phyloP scores from a whole-genome alignment of 2,113 vertebrate species.

The Oryzias melastigma region DNA sequence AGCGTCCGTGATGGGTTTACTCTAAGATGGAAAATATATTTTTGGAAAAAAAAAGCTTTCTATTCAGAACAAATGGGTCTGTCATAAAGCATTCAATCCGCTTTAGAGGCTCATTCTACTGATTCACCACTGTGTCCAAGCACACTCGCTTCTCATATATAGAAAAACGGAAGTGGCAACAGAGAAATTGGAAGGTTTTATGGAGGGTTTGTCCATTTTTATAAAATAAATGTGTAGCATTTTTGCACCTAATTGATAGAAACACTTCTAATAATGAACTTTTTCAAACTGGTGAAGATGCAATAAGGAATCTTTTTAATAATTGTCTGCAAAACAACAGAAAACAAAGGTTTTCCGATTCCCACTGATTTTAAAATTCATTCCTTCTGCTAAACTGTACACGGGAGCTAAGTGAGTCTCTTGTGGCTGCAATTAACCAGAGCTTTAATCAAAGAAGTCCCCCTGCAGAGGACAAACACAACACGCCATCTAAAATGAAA shows the following conservation, averaged over 20 bases:
- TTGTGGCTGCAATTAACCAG: slow-evolving; percentile 47
- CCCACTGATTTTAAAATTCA: slow-evolving; percentile 18
- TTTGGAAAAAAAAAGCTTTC: neutral
- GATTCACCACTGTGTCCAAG: too few species aligned
- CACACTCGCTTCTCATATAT: too few species aligned
- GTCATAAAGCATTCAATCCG: too few species aligned
- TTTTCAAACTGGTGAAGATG: too few species aligned
- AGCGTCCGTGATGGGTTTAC: slow-evolving; percentile 1
- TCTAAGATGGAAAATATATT: neutral
- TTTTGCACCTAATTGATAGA: too few species aligned
- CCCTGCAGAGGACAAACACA: slow-evolving; percentile 50
- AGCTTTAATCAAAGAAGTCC: slow-evolving; percentile 56
- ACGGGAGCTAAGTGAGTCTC: slow-evolving; percentile 34
- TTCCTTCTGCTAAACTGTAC: slow-evolving; percentile 27
- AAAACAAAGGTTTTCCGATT: neutral
- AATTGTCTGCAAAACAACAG: neutral
- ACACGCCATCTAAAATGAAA: slow-evolving; percentile 15
- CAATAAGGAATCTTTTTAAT: too few species aligned
- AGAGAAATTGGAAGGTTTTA: too few species aligned
- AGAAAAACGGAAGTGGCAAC: too few species aligned
- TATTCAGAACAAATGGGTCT: neutral
- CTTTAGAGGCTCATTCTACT: too few species aligned
- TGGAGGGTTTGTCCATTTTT: too few species aligned
- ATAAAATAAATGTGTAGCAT: too few species aligned
- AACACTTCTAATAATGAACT: too few species aligned